A percentile compares a stretch with the other conserved stretches of the same genome.
phyloP scores from a whole-genome alignment of 1,140 invertebrate species.

The Lineus longissimus region DNA sequence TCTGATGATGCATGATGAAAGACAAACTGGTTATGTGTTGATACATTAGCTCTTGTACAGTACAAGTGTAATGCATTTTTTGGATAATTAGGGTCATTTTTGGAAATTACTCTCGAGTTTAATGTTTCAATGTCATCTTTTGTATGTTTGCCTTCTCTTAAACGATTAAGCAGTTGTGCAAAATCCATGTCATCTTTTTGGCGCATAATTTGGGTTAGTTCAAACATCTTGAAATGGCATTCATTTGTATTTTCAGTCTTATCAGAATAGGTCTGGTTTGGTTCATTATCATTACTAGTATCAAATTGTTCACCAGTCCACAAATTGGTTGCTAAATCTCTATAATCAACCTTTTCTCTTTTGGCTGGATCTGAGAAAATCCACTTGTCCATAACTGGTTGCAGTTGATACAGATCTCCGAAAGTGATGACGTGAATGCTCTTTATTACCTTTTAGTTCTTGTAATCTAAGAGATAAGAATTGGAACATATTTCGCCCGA shows the following conservation, averaged over 20 bases:
- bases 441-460: constrained; percentile 7
- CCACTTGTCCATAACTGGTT: constrained; percentile 8
- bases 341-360: neutral
- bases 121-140: neutral
- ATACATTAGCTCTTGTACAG: constrained; percentile 14
- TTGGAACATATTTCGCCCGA: constrained; percentile 16
- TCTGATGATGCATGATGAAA: neutral
- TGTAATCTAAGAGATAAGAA: constrained; percentile 14
- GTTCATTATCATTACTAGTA: too few species aligned
- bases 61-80: constrained; percentile 12
- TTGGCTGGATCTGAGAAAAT: neutral
- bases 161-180: constrained; percentile 15
- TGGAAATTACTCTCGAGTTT: neutral
- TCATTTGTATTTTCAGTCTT: too few species aligned
- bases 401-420: constrained; percentile 6
- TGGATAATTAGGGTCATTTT: neutral
- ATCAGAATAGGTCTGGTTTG: too few species aligned
- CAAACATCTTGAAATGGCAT: constrained; percentile 6
- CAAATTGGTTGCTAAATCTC: neutral
- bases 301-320: constrained; percentile 6
- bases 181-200: constrained; percentile 18
- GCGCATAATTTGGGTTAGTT: constrained; percentile 14
- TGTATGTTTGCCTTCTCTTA: constrained; percentile 7
- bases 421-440: neutral
- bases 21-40: constrained; percentile 8